These are phyloP conservation scores for Phasia obesa DNA, from an alignment of 2,888 invertebrate genomes.

Conservation along the genomic window DNA sequence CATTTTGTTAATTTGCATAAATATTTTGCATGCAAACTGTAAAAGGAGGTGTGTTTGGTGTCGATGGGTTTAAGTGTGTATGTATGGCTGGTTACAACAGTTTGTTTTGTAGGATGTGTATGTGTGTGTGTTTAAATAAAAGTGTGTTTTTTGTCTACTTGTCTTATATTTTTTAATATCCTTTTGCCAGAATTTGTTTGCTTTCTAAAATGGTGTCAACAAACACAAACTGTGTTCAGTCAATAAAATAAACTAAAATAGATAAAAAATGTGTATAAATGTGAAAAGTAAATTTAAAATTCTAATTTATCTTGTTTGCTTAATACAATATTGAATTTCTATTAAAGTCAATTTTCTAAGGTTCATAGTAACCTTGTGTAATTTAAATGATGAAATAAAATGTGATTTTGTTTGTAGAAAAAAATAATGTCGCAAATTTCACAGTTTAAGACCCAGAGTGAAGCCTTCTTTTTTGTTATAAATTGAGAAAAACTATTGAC, in stretches of 20 bases:
- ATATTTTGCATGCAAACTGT: constrained; percentile 28
- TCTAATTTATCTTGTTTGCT: constrained; percentile 26
- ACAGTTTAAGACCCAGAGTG: too few relatives aligned
- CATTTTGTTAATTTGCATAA: constrained; percentile 61
- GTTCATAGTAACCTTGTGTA: background rate
- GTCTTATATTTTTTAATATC: constrained; percentile 7
- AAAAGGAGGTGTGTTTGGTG: background rate
- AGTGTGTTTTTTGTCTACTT: background rate
- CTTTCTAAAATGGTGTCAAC: constrained; percentile 50
- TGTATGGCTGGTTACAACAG: background rate
- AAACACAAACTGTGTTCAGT: constrained; percentile 36
- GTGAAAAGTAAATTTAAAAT: constrained; percentile 25
- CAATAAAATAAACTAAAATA: constrained; percentile 34
- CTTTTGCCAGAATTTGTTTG: constrained; percentile 42
- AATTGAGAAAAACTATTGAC: too few relatives aligned
- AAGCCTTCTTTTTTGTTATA: too few relatives aligned
- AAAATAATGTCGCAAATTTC: too few relatives aligned
- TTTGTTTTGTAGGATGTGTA: constrained; percentile 28
- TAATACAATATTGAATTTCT: constrained; percentile 42
- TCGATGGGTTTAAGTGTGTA: background rate
- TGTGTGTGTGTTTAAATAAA: background rate
- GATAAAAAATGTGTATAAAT: constrained; percentile 16
- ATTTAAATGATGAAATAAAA: too few relatives aligned
- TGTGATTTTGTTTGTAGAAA: too few relatives aligned
- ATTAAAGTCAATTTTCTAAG: background rate